A percentile compares a stretch with the other conserved stretches of the same genome.
Conservation (phyloP, 2,113 vertebrate genomes). For the Channa argus region DNA sequence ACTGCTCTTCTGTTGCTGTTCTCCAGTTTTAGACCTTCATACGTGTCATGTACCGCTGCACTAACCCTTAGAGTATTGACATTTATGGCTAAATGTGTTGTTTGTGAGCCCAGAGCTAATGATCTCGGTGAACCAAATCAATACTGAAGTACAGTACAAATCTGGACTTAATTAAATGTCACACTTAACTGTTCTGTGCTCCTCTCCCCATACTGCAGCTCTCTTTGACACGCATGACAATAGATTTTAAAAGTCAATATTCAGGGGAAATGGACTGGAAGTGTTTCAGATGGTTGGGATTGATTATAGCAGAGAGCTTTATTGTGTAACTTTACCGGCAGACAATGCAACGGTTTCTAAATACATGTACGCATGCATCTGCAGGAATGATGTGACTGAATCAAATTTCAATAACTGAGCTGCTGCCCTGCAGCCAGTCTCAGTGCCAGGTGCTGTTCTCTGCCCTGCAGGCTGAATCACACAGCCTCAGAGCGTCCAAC, state of each 20-base stretch:
- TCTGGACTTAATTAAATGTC: constrained; percentile 63
- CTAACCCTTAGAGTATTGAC: constrained; percentile 43
- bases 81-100: constrained; percentile 35
- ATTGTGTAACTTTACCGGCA: not conserved
- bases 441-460: constrained; percentile 39
- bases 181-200: constrained; percentile 40
- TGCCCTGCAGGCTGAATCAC: constrained; percentile 46
- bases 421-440: constrained; percentile 9
- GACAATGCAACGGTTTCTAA: constrained; percentile 14
- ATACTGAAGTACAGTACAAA: constrained; percentile 28
- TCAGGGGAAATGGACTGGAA: constrained; percentile 51
- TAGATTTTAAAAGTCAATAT: constrained; percentile 28
- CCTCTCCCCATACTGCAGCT: not conserved
- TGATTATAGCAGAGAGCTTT: constrained; percentile 23
- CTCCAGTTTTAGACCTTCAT: constrained; percentile 2
- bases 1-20: constrained; percentile 1
- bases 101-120: not conserved
- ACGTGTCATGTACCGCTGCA: constrained; percentile 9
- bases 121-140: constrained; percentile 39
- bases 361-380: not conserved
- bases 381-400: constrained; percentile 27
- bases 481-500: constrained; percentile 6
- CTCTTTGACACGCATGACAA: constrained; percentile 15
- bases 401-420: constrained; percentile 20
- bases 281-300: constrained; percentile 28